Base-by-base conservation (phyloP, 92 coral and sea anemone genomes). In the Porites evermanni region DNA sequence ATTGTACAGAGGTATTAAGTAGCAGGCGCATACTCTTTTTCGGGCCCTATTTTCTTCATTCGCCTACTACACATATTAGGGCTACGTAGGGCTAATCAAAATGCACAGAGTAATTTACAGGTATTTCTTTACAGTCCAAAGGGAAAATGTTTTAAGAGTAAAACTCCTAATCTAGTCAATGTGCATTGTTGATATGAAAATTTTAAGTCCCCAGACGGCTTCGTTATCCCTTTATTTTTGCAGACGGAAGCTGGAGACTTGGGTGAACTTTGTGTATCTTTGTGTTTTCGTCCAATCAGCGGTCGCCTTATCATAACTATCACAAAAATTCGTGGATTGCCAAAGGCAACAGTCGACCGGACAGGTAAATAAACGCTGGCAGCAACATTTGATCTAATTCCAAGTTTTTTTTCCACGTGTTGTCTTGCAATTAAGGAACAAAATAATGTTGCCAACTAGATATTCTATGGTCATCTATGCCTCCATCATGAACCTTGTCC, bases 201-300 rank as follows among this genome's bases (percentile, higher is more conserved):
- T 29, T 29, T 29, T 29, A 29, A 38, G 6, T 38, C 47, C 47
- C 47, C 47, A 38, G 6, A 38, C 47, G 47, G 47, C 7, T 63
- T 14, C 4, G 18, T 1, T 7, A 6, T 29, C 14, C 18, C 71
- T 71, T 24, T 85, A 53, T 29, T 17, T 76, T 75, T 74, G 14
- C 87, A 94, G 98, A 74, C 70, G 16, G 98, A 94, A 13, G 72
- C 92, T 20, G 89, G 85, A 21, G 92, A 90, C 50, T 80, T 85
- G 29, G 98, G 99, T 7, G 98, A 95, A 29, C 80, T 95, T 50
- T 95, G 98, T 80, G 89, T 93, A 8, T 94, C 99, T n/a, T 87
- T 97, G 54, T 97, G 99, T 86, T 97, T 91, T 87, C 99, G 99
- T 84, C 99, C 99, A 95, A 95, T 97, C 95, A 97, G 99, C 89